Percentiles rank a stretch among this genome's conserved stretches.
These are phyloP conservation scores for Drosophila nigricruria DNA, from an alignment of 2,888 invertebrate genomes.

Conservation along the genomic window DNA sequence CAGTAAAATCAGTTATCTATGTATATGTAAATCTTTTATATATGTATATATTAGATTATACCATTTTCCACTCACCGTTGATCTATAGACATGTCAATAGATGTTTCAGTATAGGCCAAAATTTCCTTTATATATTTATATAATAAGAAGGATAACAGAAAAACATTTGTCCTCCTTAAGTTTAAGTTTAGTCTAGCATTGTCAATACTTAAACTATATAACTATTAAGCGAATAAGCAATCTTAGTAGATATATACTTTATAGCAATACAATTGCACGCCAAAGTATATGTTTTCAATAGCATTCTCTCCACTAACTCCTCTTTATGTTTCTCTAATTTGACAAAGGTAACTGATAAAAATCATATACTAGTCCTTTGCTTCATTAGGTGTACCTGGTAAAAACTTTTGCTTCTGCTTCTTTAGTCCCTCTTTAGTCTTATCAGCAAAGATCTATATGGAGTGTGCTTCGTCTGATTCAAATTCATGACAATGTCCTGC, in stretches of 20 bases:
- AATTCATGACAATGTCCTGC: constrained; percentile 30
- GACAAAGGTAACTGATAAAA: background rate
- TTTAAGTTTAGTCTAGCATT: no score
- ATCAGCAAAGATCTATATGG: background rate
- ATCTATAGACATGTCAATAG: no score
- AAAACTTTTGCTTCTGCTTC: background rate
- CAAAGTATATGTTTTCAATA: background rate
- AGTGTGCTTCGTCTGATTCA: background rate
- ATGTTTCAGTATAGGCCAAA: background rate
- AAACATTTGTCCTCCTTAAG: no score
- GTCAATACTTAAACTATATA: background rate
- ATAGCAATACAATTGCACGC: background rate
- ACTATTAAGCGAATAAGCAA: background rate
- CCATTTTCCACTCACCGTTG: background rate
- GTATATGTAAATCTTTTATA: no score
- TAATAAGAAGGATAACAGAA: background rate
- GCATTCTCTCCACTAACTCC: background rate
- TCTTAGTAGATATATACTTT: background rate
- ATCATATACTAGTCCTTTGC: background rate
- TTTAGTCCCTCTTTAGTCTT: background rate
- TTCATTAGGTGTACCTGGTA: background rate
- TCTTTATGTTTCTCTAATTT: background rate
- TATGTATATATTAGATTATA: no score
- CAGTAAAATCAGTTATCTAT: background rate
- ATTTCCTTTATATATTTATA: background rate